Evolutionary conservation across 2,113 vertebrate species (phyloP), one percentile per base, ranked within the genome.

Genomic region (Oncorhynchus clarkii): DNA sequence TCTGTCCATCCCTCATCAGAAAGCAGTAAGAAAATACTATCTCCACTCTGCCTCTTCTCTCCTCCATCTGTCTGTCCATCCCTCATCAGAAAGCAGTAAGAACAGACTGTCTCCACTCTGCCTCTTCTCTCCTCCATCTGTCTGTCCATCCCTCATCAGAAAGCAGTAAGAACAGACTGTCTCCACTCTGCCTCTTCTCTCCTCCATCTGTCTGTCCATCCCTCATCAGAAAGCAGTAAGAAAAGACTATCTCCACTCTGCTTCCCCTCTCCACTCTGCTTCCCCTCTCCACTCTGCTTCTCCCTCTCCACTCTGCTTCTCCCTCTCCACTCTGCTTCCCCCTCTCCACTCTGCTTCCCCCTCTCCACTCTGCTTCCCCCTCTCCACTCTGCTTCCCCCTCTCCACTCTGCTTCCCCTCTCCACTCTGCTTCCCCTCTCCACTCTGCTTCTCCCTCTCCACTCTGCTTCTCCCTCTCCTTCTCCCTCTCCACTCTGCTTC

Each of bases 101-200:
- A 45, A 45, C 11, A 45, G 39, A 39, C 57, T 60, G 71, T 71
- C 80, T 49, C 68, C 70, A 59, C 18, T 31, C 31, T 71, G 59
- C 72, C 60, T 54, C 29, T 57, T 59, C 26, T 24, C 48, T 34
- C 31, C n/a, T 29, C 57, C 57, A 29, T n/a, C 66, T 34, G 16
- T 72, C 14, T 12, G 11, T 71, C 70, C 1, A 4, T 57, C 7
- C 18, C 51, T 3, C 39, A 45, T 45, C 39, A 2, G 39, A 45
- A 45, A 45, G 39, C 9, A 0, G 9, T 45, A 45, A 45, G 4
- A 45, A 45, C 11, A 45, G 39, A 39, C 57, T 60, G 71, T 71
- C 80, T 49, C 68, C 70, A 59, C 18, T 31, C 31, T 71, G 59
- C 72, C 60, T 54, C 29, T 57, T 59, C 26, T 24, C 48, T 34